phyloP scores from a whole-genome alignment of 2,113 vertebrate genomes.

The Melanocharis versteri region DNA sequence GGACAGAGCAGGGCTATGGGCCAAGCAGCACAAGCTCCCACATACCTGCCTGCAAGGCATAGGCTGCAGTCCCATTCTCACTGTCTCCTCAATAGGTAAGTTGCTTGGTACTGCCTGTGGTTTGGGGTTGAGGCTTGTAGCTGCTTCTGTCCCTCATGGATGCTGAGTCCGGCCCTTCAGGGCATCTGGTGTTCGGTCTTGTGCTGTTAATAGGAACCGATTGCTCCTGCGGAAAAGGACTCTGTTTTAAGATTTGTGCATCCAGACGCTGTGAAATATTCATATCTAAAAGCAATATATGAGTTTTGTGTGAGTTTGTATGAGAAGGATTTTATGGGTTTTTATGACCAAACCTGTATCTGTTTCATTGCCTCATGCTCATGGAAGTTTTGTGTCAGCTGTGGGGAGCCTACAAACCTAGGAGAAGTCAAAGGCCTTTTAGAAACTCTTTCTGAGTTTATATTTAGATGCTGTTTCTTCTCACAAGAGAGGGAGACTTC shows the following conservation, averaged over 20 bases:
- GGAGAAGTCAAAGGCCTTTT: not conserved
- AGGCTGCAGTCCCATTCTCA: not conserved
- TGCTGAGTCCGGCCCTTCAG: not conserved
- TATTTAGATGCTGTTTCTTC: not conserved
- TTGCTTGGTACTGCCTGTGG: not conserved
- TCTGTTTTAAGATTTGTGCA: not conserved
- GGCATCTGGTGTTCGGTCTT: not conserved
- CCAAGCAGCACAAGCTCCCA: rapidly evolving
- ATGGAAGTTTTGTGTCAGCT: not conserved
- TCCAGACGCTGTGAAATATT: not conserved
- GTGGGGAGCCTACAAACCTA: not conserved
- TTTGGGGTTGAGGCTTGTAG: not conserved
- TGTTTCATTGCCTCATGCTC: not conserved
- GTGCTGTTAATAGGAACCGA: not conserved
- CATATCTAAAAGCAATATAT: not conserved
- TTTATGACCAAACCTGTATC: not conserved
- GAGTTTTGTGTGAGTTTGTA: not conserved
- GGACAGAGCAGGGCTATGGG: not conserved
- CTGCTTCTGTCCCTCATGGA: not conserved
- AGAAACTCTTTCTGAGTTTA: not conserved
- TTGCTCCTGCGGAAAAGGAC: not conserved
- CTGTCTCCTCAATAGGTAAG: not conserved
- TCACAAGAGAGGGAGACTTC: not conserved
- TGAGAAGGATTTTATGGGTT: not conserved
- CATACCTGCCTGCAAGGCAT: not conserved